A percentile compares a stretch with the other conserved stretches of the same genome.
These are phyloP conservation scores for Piprites chloris DNA, from an alignment of 2,113 vertebrate genomes.

Conservation along the genomic window DNA sequence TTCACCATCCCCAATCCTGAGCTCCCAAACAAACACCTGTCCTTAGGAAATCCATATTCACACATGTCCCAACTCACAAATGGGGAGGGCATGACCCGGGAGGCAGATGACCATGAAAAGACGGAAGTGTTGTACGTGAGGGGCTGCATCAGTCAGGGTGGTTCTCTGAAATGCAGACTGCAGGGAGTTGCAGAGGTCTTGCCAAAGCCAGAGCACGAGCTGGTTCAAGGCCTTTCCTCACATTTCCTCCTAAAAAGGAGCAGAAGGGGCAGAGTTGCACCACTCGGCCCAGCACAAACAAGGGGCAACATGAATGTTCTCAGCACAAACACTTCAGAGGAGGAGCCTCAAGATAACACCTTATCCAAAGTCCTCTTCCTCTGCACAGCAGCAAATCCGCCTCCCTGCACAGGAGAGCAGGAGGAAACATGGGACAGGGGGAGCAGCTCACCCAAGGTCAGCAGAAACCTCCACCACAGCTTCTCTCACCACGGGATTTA, in stretches of 20 bases:
- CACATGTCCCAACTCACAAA: neutral
- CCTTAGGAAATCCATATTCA: rapidly evolving
- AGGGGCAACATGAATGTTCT: rapidly evolving
- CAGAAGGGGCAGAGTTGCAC: neutral
- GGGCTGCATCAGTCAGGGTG: rapidly evolving
- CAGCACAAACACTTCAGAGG: neutral
- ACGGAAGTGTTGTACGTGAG: rapidly evolving
- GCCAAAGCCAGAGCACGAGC: neutral
- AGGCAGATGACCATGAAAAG: rapidly evolving
- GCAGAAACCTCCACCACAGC: neutral
- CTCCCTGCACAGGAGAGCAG: neutral
- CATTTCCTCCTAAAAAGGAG: rapidly evolving
- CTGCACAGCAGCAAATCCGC: neutral
- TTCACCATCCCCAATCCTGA: rapidly evolving
- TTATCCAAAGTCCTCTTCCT: neutral
- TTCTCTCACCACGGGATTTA: neutral
- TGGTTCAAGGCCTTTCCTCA: neutral
- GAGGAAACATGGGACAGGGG: neutral
- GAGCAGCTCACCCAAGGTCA: neutral
- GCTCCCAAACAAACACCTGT: neutral
- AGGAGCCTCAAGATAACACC: neutral
- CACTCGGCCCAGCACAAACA: neutral
- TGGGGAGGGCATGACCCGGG: neutral
- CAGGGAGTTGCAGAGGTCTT: neutral
- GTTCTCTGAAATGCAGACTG: rapidly evolving